A percentile compares a stretch with the other conserved stretches of the same genome.
These are phyloP conservation scores for Anastrepha obliqua DNA, from an alignment of 1,140 invertebrate species.

Conservation along the genomic window DNA sequence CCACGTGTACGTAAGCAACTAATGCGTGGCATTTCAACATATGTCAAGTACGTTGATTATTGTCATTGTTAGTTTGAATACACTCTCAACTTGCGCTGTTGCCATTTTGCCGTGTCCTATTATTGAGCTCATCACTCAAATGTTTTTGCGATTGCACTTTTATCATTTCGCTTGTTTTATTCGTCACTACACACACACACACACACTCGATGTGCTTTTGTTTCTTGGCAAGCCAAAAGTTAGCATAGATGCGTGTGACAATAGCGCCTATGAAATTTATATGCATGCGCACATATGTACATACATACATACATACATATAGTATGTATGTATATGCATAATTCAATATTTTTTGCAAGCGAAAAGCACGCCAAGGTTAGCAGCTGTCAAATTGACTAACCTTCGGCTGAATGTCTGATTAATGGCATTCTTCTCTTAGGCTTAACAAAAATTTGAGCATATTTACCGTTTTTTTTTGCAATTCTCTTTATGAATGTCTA, in stretches of 20 bases:
- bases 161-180: neutral
- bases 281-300: neutral
- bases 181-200: neutral
- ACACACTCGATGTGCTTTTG: too few species aligned
- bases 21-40: neutral
- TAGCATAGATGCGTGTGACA: too few species aligned
- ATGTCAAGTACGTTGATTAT: neutral
- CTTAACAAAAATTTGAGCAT: neutral
- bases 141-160: neutral
- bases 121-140: constrained; percentile 21
- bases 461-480: neutral
- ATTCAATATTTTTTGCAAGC: constrained; percentile 26
- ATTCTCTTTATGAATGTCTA: neutral
- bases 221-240: too few species aligned
- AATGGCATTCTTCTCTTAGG: constrained; percentile 9
- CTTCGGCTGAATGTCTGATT: constrained; percentile 7
- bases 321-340: neutral
- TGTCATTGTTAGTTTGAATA: neutral
- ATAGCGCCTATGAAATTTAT: neutral
- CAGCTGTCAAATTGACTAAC: constrained; percentile 20
- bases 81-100: neutral
- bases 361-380: constrained; percentile 24
- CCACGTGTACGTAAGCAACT: too few species aligned
- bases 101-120: neutral
- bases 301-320: neutral